Base-by-base conservation (phyloP, 2,113 vertebrate species). In the Otocyon megalotis region DNA sequence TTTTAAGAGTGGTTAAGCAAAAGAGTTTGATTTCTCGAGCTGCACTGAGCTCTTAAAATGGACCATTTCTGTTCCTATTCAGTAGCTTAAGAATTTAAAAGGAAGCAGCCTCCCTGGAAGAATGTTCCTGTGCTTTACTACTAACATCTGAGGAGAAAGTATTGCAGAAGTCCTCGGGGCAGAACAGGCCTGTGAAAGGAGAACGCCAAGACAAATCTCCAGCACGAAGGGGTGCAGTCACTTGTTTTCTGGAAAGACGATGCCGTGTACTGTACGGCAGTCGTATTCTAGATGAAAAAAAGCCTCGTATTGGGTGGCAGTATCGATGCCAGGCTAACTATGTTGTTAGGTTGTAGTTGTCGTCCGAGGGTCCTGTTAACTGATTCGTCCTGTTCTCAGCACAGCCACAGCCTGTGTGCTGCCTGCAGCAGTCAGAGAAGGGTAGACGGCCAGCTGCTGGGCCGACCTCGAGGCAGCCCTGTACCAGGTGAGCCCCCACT, bases 1-100 rank as follows among this genome's bases (percentile, higher is more conserved):
- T 93, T 76, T 81, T n/a, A 58, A 81, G 86, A 94, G 4, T 56
- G 62, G 43, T 43, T 80, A 71, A 89, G 30, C 32, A 84, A 81
- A 37, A 26, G 65, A 69, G 7, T 15, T 9, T 62, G 11, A 48
- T 90, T 90, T 77, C 35, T 96, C 32, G 62, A 43, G 50, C 62
- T 56, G 2, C 20, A 14, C 3, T 65, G 3, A 91, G 16, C 32
- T 32, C 32, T 30, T 79, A 6, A 35, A 63, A 2, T 22, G 9
- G 58, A 12, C 17, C 71, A 15, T 35, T 28, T 56, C 0, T 4
- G 1, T 72, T 76, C 56, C 58, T 67, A 12, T 6, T 50, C 30
- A 65, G 24, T 16, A 16, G 15, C n/a, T 65, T 87, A 50, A 19
- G 37, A 20, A 19, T 5, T 24, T 24, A 53, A 43, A 43, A 81